Evolutionary conservation across 92 coral and sea anemone genomes (phyloP), one percentile per base, ranked within the genome.

Genomic region (Pocillopora grandis): DNA sequence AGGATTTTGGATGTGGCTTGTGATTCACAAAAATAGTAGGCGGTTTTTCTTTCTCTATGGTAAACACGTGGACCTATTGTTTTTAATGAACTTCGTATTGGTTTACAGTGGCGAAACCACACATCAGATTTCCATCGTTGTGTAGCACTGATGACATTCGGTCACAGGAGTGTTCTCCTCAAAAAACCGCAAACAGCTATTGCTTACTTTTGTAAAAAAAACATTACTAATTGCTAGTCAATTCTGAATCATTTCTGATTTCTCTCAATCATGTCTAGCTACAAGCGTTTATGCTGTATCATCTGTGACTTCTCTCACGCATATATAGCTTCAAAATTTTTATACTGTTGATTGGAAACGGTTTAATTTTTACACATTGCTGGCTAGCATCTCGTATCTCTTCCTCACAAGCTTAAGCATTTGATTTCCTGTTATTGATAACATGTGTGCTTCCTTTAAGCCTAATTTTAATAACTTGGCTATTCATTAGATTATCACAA

Each of bases 61-160:
- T 48, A 78, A 12, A 7, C 82, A 78, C 82, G 82, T 78, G 80
- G 35, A 17, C 18, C 58, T 33, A 35, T 13, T 15, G 48, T 63
- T 64, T 7, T 77, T 20, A 35, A 13, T 18, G 60, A 3, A 63
- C 6, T 63, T 63, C 12, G 56, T 5, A 78, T 64, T n/a, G 49
- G n/a, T 64, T 78, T 77, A 59, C 62, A 78, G 64, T 63, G n/a
- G 49, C 27, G 16, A 9, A 36, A 12, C n/a, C 42, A 31, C 42
- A 42, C 16, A 64, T 63, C 62, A 23, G 3, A 55, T 78, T 63
- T 63, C 82, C 16, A 63, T 63, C 49, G 72, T 78, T n/a, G n/a
- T 14, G 16, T 35, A 12, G 14, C 19, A 37, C 20, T 64, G 72
- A 63, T 60, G 80, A 36, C 61, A 48, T 37, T 62, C 66, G 19